Conservation (phyloP, 2,888 invertebrate species). For the Clistopyga incitator region DNA sequence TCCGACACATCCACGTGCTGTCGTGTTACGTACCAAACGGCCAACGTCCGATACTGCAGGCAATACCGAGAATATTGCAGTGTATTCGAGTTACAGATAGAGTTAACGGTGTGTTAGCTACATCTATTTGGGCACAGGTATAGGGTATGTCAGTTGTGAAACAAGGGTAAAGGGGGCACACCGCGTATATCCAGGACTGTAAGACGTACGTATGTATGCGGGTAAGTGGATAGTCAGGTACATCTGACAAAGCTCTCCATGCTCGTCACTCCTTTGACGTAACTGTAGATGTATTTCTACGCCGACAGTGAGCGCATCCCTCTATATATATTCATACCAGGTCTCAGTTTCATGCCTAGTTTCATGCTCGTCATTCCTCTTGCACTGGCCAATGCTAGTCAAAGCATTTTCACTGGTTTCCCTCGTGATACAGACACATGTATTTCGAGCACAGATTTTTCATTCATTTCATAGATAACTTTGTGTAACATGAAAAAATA, state of each 20-base stretch:
- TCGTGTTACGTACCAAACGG: slow-evolving; percentile 38
- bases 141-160: not conserved
- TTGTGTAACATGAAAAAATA: too few species aligned
- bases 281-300: slow-evolving; percentile 31
- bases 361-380: slow-evolving; percentile 26
- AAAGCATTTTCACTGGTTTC: slow-evolving; percentile 51
- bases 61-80: slow-evolving; percentile 23
- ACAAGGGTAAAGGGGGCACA: slow-evolving; percentile 47
- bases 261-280: slow-evolving; percentile 75
- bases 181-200: slow-evolving; percentile 46
- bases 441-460: too few species aligned
- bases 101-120: not conserved
- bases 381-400: slow-evolving; percentile 39
- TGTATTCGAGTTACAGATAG: slow-evolving; percentile 49
- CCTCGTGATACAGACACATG: not conserved
- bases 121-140: not conserved
- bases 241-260: slow-evolving; percentile 74
- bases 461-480: too few species aligned
- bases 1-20: slow-evolving; percentile 18
- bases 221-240: slow-evolving; percentile 72
- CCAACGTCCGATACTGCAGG: slow-evolving; percentile 19
- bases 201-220: slow-evolving; percentile 63
- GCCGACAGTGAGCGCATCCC: not conserved
- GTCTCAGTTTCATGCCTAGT: slow-evolving; percentile 7
- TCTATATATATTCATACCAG: slow-evolving; percentile 47